phyloP scores from a whole-genome alignment of 2,113 vertebrate genomes.

The Nycticryphes semicollaris region DNA sequence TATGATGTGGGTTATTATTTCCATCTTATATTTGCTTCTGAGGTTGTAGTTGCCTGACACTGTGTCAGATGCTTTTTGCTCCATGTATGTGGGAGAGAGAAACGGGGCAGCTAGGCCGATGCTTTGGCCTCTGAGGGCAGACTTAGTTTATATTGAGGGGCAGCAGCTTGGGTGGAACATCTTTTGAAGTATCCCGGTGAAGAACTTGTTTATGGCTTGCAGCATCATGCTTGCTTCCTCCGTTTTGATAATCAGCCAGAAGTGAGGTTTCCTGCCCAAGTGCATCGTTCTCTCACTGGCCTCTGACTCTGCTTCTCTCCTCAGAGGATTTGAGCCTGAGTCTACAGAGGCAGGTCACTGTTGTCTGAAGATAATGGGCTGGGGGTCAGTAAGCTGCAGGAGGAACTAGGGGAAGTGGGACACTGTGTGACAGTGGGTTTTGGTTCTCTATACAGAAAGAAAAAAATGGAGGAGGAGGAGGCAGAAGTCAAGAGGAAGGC shows the following conservation, averaged over 20 bases:
- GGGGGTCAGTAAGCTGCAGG: not conserved
- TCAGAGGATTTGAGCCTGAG: not conserved
- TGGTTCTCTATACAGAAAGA: constrained; percentile 81
- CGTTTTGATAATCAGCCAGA: not conserved
- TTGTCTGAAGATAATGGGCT: not conserved
- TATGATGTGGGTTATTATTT: constrained; percentile 82
- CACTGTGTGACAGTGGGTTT: not conserved
- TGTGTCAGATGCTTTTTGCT: not conserved
- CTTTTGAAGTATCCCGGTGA: not conserved
- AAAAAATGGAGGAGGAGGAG: constrained; percentile 95
- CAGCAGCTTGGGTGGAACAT: not conserved
- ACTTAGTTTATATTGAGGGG: not conserved
- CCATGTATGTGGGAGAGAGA: not conserved
- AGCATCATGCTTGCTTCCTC: not conserved
- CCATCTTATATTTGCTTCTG: not conserved
- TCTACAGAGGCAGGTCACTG: not conserved
- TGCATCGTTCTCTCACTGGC: not conserved
- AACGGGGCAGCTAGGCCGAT: not conserved
- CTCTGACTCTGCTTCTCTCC: not conserved
- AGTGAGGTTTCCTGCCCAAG: not conserved
- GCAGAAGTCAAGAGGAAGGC: constrained; percentile 95
- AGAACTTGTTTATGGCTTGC: not conserved
- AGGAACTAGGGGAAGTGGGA: not conserved
- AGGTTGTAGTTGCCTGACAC: not conserved
- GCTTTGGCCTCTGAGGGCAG: not conserved